Percentiles rank a stretch among this genome's conserved stretches.
These are phyloP conservation scores for Zaprionus lineosus DNA, from an alignment of 2,888 invertebrate genomes.

Conservation along the genomic window DNA sequence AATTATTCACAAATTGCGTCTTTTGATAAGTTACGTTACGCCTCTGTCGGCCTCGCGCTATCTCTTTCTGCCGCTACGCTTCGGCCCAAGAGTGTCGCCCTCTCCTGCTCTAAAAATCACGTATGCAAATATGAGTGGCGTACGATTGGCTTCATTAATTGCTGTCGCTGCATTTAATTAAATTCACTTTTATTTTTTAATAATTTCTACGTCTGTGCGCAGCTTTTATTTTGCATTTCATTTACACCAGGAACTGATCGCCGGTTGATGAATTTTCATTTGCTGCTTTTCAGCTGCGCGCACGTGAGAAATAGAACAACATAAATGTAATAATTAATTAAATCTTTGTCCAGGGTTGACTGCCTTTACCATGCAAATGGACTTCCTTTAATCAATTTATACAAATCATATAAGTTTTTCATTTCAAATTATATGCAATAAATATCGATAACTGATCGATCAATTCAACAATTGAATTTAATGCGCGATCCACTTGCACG, in stretches of 20 bases:
- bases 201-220: too few species aligned
- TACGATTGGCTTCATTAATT: slow-evolving; percentile 11
- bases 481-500: slow-evolving; percentile 22
- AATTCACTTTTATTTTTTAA: neutral
- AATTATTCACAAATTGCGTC: slow-evolving; percentile 76
- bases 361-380: slow-evolving; percentile 16
- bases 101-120: slow-evolving; percentile 7
- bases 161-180: slow-evolving; percentile 4
- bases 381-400: too few species aligned
- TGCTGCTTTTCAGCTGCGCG: slow-evolving; percentile 22
- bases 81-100: slow-evolving; percentile 21
- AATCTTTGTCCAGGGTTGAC: slow-evolving; percentile 44
- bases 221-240: slow-evolving; percentile 18
- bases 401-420: too few species aligned
- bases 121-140: slow-evolving; percentile 8
- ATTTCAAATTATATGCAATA: neutral
- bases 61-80: slow-evolving; percentile 17
- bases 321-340: slow-evolving; percentile 48
- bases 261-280: slow-evolving; percentile 2
- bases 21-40: slow-evolving; percentile 36
- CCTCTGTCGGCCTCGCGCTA: slow-evolving; percentile 8
- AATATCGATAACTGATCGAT: slow-evolving; percentile 19
- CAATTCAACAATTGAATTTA: slow-evolving; percentile 20
- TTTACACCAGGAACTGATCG: slow-evolving; percentile 25
- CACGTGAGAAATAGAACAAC: slow-evolving; percentile 70